phyloP scores from a whole-genome alignment of 2,113 vertebrate genomes.

The Eurystomus gularis region DNA sequence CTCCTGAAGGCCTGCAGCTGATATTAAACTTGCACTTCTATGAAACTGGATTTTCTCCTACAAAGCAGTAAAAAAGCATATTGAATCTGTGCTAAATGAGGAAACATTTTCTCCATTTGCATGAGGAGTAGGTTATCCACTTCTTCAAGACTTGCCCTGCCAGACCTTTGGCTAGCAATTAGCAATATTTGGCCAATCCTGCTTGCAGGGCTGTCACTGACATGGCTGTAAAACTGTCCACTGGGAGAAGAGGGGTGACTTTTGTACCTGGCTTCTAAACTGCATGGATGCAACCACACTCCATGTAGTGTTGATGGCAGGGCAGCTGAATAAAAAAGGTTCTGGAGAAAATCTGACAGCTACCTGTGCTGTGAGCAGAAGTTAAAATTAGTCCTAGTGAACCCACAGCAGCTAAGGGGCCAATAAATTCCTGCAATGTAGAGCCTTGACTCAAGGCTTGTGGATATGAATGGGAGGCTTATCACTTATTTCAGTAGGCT shows the following conservation, averaged over 20 bases:
- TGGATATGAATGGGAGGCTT: not conserved
- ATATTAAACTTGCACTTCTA: conserved; percentile 31
- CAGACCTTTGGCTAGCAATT: not conserved
- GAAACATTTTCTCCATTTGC: not conserved
- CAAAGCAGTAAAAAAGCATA: not conserved
- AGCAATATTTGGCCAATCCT: not conserved
- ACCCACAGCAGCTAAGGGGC: not conserved
- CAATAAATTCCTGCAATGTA: not conserved
- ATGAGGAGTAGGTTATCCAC: not conserved
- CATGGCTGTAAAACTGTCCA: fast-evolving
- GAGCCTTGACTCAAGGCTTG: not conserved
- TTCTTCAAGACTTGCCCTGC: not conserved
- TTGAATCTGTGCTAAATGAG: not conserved
- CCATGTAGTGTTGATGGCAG: not conserved
- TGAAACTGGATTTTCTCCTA: not conserved
- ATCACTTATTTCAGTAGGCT: not conserved
- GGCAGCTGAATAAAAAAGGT: not conserved
- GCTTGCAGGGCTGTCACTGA: not conserved
- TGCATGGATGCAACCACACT: not conserved
- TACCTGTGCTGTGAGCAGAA: not conserved
- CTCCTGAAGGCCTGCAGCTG: conserved; percentile 38
- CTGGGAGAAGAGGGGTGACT: fast-evolving
- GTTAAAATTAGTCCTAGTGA: not conserved
- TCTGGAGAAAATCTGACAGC: not conserved
- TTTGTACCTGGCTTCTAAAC: not conserved